phyloP scores from a whole-genome alignment of 2,113 vertebrate species.

The Nicator chloris region DNA sequence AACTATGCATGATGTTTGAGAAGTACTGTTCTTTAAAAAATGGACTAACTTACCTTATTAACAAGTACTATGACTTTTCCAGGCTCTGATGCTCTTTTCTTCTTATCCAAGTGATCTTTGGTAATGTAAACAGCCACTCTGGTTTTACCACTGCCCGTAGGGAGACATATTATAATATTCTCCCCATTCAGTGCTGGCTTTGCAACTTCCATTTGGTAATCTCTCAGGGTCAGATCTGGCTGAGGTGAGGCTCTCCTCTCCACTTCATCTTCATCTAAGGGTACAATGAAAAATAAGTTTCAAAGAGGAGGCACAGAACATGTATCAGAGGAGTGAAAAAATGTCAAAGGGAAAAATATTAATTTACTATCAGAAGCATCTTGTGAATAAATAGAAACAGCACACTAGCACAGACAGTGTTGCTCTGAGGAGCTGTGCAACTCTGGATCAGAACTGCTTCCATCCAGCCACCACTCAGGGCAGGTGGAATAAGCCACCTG shows the following conservation, averaged over 20 bases:
- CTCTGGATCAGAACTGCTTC: background rate
- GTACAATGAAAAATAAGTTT: background rate
- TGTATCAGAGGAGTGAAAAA: background rate
- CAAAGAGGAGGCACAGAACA: background rate
- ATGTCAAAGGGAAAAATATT: background rate
- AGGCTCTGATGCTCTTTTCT: slow-evolving; percentile 52
- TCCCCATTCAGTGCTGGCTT: slow-evolving; percentile 86
- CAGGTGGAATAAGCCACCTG: background rate
- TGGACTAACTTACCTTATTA: slow-evolving; percentile 83
- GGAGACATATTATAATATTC: slow-evolving; percentile 93
- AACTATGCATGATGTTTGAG: background rate
- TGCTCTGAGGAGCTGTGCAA: background rate
- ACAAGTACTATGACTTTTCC: slow-evolving; percentile 93
- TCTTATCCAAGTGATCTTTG: slow-evolving; percentile 86
- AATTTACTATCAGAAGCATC: background rate
- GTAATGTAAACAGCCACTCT: slow-evolving; percentile 92
- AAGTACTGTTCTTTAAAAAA: background rate
- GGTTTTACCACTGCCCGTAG: slow-evolving; percentile 97
- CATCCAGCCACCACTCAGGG: background rate
- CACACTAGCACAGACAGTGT: background rate
- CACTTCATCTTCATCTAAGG: slow-evolving; percentile 45
- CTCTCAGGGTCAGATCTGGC: slow-evolving; percentile 79
- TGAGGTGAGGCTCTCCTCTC: slow-evolving; percentile 62
- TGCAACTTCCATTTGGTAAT: slow-evolving; percentile 92
- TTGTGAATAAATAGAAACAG: background rate